These are phyloP conservation scores for Drosophila colorata DNA, from an alignment of 2,888 invertebrate genomes.

Conservation along the genomic window DNA sequence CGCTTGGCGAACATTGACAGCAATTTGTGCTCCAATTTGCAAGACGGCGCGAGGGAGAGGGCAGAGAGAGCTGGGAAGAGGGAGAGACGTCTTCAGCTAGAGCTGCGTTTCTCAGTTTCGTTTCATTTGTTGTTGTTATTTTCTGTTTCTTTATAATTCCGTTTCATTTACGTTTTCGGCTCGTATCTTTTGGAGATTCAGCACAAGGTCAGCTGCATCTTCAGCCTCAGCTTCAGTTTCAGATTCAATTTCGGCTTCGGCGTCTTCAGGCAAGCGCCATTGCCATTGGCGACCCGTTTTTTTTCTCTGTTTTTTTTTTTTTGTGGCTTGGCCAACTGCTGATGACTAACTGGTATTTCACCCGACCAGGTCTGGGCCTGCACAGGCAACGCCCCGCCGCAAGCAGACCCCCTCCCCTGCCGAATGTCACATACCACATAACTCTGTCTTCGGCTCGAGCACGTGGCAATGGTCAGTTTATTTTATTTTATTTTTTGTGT, in stretches of 20 bases:
- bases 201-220: slow-evolving; percentile 80
- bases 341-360: slow-evolving; percentile 75
- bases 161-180: slow-evolving; percentile 29
- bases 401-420: slow-evolving; percentile 1
- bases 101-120: slow-evolving; percentile 19
- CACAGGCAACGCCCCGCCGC: neutral
- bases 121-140: slow-evolving; percentile 37
- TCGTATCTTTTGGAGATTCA: slow-evolving; percentile 58
- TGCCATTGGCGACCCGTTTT: slow-evolving; percentile 62
- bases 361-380: slow-evolving; percentile 22
- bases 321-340: slow-evolving; percentile 17
- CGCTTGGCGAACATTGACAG: slow-evolving; percentile 56
- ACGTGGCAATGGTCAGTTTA: slow-evolving; percentile 47
- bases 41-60: slow-evolving; percentile 10
- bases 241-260: slow-evolving; percentile 18
- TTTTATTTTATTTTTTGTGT: slow-evolving; percentile 54
- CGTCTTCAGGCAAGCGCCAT: slow-evolving; percentile 24
- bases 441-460: slow-evolving; percentile 14
- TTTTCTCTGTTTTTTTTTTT: too few species aligned
- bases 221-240: slow-evolving; percentile 39
- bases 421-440: neutral
- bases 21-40: slow-evolving; percentile 57
- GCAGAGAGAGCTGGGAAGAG: neutral
- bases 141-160: slow-evolving; percentile 30
- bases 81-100: too few species aligned